These are phyloP conservation scores for Podarcis muralis DNA, from an alignment of 2,113 vertebrate species.

Conservation along the genomic window DNA sequence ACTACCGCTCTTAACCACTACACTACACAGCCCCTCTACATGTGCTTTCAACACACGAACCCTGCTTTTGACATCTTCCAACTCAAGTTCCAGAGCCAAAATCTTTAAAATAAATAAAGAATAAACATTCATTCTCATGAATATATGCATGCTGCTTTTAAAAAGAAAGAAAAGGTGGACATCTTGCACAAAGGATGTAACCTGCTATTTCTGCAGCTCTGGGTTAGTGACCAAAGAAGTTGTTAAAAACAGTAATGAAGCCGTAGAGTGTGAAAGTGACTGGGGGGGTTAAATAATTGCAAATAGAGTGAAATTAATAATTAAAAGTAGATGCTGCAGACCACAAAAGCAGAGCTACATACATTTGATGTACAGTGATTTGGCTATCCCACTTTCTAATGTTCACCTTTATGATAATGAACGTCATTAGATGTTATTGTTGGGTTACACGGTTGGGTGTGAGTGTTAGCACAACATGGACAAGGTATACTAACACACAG, in stretches of 20 bases:
- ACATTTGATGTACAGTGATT: background rate
- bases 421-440: background rate
- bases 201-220: background rate
- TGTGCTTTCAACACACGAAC: too few relatives aligned
- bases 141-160: background rate
- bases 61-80: too few relatives aligned
- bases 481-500: background rate
- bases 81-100: too few relatives aligned
- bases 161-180: background rate
- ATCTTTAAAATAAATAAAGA: background rate
- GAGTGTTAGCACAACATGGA: background rate
- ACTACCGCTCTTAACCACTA: too few relatives aligned
- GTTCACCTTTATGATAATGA: background rate
- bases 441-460: background rate
- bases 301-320: background rate
- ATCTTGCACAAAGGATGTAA: background rate
- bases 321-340: too few relatives aligned
- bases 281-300: background rate
- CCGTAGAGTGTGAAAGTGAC: background rate
- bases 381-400: background rate
- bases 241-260: background rate
- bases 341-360: background rate
- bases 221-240: background rate
- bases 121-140: background rate
- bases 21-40: too few relatives aligned